Evolutionary conservation across 2,888 invertebrate genomes (phyloP).

Genomic region (Acanthoscelides obtectus): DNA sequence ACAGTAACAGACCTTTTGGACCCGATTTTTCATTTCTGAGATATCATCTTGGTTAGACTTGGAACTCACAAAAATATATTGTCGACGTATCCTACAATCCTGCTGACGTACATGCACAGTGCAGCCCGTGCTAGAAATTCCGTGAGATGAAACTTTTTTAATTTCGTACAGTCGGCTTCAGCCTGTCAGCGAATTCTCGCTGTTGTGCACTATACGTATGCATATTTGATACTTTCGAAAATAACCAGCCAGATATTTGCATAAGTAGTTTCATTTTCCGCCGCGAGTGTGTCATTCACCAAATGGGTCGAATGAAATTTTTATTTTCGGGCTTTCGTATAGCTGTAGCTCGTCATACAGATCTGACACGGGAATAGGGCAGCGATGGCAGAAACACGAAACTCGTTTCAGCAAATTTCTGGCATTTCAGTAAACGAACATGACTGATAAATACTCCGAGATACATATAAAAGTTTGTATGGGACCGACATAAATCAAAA

Average conservation of each 20-base stretch:
- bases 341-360: neutral
- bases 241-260: neutral
- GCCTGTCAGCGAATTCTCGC: neutral
- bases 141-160: neutral
- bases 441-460: too few species aligned
- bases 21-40: too few species aligned
- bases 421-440: too few species aligned
- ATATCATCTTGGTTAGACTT: too few species aligned
- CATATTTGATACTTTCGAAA: neutral
- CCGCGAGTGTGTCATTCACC: neutral
- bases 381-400: neutral
- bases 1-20: too few species aligned
- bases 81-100: too few species aligned
- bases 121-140: neutral
- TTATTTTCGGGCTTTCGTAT: neutral
- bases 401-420: neutral
- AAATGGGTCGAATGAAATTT: neutral
- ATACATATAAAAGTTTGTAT: too few species aligned
- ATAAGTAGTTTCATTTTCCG: neutral
- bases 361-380: neutral
- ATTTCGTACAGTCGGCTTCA: neutral
- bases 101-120: neutral
- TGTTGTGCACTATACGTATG: neutral
- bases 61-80: too few species aligned
- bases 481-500: too few species aligned